phyloP scores from a whole-genome alignment of 2,113 vertebrate species.

The Mola mola region DNA sequence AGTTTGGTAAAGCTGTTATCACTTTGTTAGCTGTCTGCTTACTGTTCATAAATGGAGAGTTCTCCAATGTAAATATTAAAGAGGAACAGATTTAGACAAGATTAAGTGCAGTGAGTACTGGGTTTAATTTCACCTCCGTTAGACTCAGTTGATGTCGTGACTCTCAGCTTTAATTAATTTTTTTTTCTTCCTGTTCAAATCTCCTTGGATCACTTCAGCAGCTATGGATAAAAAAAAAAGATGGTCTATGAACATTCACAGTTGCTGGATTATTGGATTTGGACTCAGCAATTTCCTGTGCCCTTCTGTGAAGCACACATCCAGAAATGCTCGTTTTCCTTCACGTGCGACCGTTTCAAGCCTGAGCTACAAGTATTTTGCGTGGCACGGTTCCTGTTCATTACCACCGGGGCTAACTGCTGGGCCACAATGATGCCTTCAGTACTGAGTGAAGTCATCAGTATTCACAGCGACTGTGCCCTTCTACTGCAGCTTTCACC shows the following conservation, averaged over 20 bases:
- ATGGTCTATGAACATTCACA: slow-evolving; percentile 20
- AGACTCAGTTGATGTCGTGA: slow-evolving; percentile 8
- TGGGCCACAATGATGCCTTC: slow-evolving; percentile 36
- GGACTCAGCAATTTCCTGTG: slow-evolving; percentile 34
- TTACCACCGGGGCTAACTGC: too few species aligned
- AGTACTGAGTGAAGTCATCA: slow-evolving; percentile 54
- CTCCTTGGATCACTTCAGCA: slow-evolving; percentile 16
- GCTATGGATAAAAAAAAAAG: slow-evolving; percentile 20
- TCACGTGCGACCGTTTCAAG: slow-evolving; percentile 25
- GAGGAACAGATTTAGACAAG: too few species aligned
- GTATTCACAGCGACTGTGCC: slow-evolving; percentile 36
- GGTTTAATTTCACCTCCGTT: not conserved
- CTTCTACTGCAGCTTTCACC: slow-evolving; percentile 27
- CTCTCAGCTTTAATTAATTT: not conserved
- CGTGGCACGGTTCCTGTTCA: slow-evolving; percentile 48
- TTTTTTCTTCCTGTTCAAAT: not conserved
- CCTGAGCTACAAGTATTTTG: slow-evolving; percentile 45
- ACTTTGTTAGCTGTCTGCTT: too few species aligned
- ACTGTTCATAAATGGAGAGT: too few species aligned
- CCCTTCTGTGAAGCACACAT: slow-evolving; percentile 29
- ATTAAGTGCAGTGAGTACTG: too few species aligned
- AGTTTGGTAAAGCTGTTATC: too few species aligned
- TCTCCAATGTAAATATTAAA: too few species aligned
- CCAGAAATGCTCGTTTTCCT: slow-evolving; percentile 24
- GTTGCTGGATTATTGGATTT: slow-evolving; percentile 46